A percentile compares a stretch with the other conserved stretches of the same genome.
These are phyloP conservation scores for Tiliacea citrago DNA, from an alignment of 2,888 invertebrate genomes.

Conservation along the genomic window DNA sequence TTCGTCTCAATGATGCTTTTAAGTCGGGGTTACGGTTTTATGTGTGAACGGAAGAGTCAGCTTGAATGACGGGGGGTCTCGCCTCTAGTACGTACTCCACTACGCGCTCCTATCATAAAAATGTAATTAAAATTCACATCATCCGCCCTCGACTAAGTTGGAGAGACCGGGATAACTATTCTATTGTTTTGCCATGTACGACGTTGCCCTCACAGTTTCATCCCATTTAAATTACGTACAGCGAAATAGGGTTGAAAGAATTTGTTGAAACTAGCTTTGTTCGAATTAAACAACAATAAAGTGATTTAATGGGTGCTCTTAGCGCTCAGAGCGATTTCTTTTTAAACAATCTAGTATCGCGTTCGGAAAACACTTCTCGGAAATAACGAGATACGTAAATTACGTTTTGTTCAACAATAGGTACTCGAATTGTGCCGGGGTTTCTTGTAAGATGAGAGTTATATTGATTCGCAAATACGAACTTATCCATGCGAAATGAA, in stretches of 20 bases:
- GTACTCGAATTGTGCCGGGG: conserved; percentile 63
- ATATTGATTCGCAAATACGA: conserved; percentile 59
- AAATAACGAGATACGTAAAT: conserved; percentile 73
- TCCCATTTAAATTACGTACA: conserved; percentile 69
- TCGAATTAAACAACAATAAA: conserved; percentile 63
- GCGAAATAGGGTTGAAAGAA: conserved; percentile 59
- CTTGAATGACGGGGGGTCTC: conserved; percentile 78
- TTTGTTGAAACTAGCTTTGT: conserved; percentile 60
- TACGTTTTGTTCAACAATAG: conserved; percentile 69
- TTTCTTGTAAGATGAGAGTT: conserved; percentile 55
- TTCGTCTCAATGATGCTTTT: conserved; percentile 77
- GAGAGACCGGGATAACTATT: conserved; percentile 80
- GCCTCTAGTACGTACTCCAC: conserved; percentile 86
- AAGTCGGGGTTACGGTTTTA: conserved; percentile 82
- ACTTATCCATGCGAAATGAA: conserved; percentile 51
- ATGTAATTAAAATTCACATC: conserved; percentile 89
- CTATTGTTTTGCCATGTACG: conserved; percentile 78
- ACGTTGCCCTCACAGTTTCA: conserved; percentile 65
- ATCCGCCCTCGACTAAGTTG: conserved; percentile 76
- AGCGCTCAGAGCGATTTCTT: conserved; percentile 63
- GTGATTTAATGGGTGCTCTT: conserved; percentile 64
- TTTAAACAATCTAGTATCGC: conserved; percentile 66
- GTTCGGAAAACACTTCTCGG: conserved; percentile 68
- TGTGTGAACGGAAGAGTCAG: conserved; percentile 81
- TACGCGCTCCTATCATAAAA: conserved; percentile 86